A percentile compares a stretch with the other conserved stretches of the same genome.
Evolutionary conservation across 2,888 invertebrate genomes (phyloP).

Genomic region (Myopa tessellatipennis): DNA sequence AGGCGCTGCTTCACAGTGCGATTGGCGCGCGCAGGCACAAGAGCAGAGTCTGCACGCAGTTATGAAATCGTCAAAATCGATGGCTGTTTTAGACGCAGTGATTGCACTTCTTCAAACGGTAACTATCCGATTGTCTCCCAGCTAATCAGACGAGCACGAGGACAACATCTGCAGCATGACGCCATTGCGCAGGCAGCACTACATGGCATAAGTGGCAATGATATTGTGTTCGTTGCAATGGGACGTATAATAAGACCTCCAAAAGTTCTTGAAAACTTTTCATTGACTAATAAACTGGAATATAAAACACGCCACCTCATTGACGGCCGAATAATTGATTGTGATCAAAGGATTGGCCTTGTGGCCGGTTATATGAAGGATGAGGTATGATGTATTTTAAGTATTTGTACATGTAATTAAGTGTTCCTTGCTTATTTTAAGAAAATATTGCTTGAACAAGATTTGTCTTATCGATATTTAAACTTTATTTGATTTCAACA

Average conservation of each 20-base stretch:
- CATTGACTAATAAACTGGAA: conserved; percentile 82
- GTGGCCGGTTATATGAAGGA: conserved; percentile 90
- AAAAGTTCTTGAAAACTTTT: conserved; percentile 74
- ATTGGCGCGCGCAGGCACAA: conserved; percentile 76
- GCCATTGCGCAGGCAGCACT: conserved; percentile 70
- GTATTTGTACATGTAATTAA: no score
- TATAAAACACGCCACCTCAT: conserved; percentile 90
- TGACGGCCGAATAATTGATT: conserved; percentile 89
- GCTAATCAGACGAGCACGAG: conserved; percentile 69
- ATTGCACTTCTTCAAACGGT: conserved; percentile 70
- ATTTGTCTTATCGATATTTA: not conserved
- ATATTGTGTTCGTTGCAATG: conserved; percentile 78
- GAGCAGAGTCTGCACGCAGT: conserved; percentile 75
- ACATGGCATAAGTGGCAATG: conserved; percentile 72
- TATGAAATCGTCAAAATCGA: conserved; percentile 79
- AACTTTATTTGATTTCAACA: not conserved
- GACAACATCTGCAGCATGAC: conserved; percentile 59
- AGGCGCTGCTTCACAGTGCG: conserved; percentile 72
- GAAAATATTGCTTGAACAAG: no score
- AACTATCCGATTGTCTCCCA: conserved; percentile 67
- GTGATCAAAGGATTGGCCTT: conserved; percentile 90
- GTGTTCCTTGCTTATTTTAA: no score
- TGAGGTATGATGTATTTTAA: conserved; percentile 73
- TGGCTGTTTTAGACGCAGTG: conserved; percentile 74
- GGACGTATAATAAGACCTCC: conserved; percentile 79